Conservation (phyloP, 2,888 invertebrate genomes). For the Cephalotes varians region DNA sequence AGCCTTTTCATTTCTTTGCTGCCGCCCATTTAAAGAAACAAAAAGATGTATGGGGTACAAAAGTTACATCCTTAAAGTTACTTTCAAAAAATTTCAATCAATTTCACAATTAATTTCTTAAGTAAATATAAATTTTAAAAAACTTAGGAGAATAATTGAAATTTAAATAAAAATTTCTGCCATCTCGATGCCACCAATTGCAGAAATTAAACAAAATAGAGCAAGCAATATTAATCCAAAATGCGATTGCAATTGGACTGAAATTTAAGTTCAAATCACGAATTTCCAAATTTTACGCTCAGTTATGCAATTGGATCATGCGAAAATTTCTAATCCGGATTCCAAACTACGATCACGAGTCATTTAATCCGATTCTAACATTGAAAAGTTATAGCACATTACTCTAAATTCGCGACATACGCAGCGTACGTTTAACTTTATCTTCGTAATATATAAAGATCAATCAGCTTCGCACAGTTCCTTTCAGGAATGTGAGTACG, state of each 20-base stretch:
- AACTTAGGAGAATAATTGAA: neutral
- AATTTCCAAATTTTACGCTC: neutral
- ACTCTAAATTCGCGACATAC: constrained; percentile 10
- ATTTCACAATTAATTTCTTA: neutral
- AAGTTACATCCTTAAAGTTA: neutral
- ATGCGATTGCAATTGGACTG: neutral
- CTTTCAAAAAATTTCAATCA: neutral
- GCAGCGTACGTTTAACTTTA: neutral
- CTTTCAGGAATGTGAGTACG: neutral
- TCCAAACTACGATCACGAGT: neutral
- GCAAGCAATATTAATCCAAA: neutral
- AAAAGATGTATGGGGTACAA: neutral
- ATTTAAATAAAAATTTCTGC: neutral
- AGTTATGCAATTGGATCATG: neutral
- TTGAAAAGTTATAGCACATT: neutral
- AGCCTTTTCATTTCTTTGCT: neutral
- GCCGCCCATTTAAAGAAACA: neutral
- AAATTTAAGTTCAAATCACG: neutral
- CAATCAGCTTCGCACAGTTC: constrained; percentile 13
- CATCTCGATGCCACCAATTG: neutral
- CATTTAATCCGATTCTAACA: neutral
- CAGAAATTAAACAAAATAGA: neutral
- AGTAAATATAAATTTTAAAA: neutral
- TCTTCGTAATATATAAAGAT: constrained; percentile 1
- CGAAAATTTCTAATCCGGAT: neutral